A percentile compares a stretch with the other conserved stretches of the same genome.
Evolutionary conservation across 2,113 vertebrate genomes (phyloP).

Genomic region (Pitta sordida): DNA sequence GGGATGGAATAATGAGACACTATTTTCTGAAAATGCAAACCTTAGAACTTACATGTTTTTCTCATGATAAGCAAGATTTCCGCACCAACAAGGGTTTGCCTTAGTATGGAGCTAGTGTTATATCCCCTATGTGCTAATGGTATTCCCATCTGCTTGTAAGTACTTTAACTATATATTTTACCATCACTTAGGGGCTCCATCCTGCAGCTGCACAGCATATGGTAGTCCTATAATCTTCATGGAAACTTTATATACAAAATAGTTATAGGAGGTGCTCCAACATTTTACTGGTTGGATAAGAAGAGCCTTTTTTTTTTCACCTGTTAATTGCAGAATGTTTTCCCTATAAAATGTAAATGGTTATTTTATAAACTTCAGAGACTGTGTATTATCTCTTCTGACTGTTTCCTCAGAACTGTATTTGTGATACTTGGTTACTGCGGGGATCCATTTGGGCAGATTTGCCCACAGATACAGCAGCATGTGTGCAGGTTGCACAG

Average conservation of each 20-base stretch:
- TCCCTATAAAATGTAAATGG: not conserved
- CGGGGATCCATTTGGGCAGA: not conserved
- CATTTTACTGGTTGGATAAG: slow-evolving; percentile 1
- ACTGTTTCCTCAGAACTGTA: not conserved
- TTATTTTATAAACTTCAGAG: slow-evolving; percentile 43
- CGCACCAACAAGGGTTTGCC: not conserved
- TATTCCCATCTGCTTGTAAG: slow-evolving; percentile 47
- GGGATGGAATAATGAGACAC: not conserved
- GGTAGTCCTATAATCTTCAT: not conserved
- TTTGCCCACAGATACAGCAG: not conserved
- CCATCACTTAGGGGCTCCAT: not conserved
- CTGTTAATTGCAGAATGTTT: not conserved
- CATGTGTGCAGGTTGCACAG: not conserved
- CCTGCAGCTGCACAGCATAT: slow-evolving; percentile 43
- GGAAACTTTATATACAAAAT: not conserved
- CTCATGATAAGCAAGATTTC: not conserved
- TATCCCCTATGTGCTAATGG: not conserved
- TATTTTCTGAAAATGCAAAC: not conserved
- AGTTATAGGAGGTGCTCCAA: not conserved
- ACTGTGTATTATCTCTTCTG: not conserved
- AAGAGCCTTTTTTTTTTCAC: not conserved
- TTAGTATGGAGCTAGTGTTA: not conserved
- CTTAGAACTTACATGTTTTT: not conserved
- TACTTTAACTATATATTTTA: slow-evolving; percentile 2
- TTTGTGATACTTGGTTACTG: not conserved